These are phyloP conservation scores for Rotaria socialis DNA, from an alignment of 2,888 invertebrate species.

Conservation along the genomic window DNA sequence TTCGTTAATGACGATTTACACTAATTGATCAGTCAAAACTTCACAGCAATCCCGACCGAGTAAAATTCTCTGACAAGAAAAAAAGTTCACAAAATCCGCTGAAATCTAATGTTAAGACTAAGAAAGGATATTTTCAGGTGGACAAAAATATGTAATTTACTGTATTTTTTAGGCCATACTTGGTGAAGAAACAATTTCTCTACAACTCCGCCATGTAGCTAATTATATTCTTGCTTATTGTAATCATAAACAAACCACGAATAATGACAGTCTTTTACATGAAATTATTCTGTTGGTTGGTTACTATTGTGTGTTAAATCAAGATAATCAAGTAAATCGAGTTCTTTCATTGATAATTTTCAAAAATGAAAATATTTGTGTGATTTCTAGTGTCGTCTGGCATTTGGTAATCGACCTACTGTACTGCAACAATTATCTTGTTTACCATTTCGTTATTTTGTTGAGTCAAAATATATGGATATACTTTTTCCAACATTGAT, in stretches of 20 bases:
- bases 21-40: no score
- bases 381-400: conserved; percentile 67
- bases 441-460: conserved; percentile 78
- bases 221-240: conserved; percentile 72
- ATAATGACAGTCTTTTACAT: conserved; percentile 67
- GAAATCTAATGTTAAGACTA: no score
- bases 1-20: no score
- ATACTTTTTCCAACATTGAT: conserved; percentile 76
- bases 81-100: no score
- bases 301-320: conserved; percentile 75
- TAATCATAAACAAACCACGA: conserved; percentile 50
- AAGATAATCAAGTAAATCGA: conserved; percentile 70
- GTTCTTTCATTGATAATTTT: background rate
- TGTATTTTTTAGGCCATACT: conserved; percentile 61
- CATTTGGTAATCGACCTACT: conserved; percentile 72
- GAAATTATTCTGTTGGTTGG: conserved; percentile 76
- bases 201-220: conserved; percentile 80
- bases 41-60: no score
- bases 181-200: conserved; percentile 75
- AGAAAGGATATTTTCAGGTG: no score
- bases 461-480: conserved; percentile 69
- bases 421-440: conserved; percentile 78
- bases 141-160: no score
- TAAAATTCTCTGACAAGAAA: no score
- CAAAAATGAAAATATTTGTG: background rate